A percentile compares a stretch with the other conserved stretches of the same genome.
Conservation (phyloP, 2,888 invertebrate species). For the Shargacucullia verbasci region DNA sequence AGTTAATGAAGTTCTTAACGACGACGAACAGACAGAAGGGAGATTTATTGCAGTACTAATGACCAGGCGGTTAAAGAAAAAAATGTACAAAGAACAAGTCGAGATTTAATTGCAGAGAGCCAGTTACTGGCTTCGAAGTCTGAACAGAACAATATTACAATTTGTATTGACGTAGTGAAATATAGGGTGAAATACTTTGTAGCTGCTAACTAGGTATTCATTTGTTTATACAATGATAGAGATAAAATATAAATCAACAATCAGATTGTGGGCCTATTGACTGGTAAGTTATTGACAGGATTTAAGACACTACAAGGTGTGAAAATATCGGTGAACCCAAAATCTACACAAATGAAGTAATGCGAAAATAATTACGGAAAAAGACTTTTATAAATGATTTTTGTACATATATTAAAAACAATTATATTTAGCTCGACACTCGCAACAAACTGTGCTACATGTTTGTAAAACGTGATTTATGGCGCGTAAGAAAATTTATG, state of each 20-base stretch:
- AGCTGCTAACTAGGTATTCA: conserved; percentile 13
- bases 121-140: conserved; percentile 36
- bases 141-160: conserved; percentile 39
- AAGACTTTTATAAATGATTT: too few relatives aligned
- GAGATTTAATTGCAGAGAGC: conserved; percentile 46
- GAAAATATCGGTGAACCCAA: too few relatives aligned
- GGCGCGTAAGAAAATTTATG: too few relatives aligned
- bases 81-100: conserved; percentile 46
- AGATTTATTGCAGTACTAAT: conserved; percentile 85
- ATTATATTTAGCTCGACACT: too few relatives aligned
- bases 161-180: conserved; percentile 43
- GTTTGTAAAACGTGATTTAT: too few relatives aligned
- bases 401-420: too few relatives aligned
- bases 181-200: conserved; percentile 24
- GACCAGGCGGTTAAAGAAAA: conserved; percentile 73
- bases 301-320: conserved; percentile 1
- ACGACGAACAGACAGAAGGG: conserved; percentile 71
- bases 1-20: conserved; percentile 85
- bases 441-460: too few relatives aligned
- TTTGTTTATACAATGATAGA: conserved; percentile 12
- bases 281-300: conserved; percentile 8
- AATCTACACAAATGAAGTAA: too few relatives aligned
- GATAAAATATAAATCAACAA: conserved; percentile 13
- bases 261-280: conserved; percentile 10
- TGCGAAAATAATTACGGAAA: too few relatives aligned